Base-by-base conservation (phyloP, 1,140 invertebrate species). In the Meloidogyne floridensis region DNA sequence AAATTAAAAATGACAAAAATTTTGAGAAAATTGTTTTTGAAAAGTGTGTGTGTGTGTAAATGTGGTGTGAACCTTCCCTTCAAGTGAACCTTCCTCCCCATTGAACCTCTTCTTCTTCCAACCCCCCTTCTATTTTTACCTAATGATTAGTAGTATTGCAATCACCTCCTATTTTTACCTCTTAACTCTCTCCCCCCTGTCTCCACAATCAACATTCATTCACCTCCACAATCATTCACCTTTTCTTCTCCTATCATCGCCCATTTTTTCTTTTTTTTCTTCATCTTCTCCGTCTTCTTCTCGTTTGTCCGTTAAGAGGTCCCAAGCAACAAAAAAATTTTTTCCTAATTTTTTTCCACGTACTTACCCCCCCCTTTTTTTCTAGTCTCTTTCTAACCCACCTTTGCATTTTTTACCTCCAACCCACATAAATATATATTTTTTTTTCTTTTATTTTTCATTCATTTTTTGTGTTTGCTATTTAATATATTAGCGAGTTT, bases 371-470 rank as follows among this genome's bases (percentile, higher is more conserved):
- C 73, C 20, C n/a, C n/a, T n/a, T 18, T 75, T 42, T 54, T 3
- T 9, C 73, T 15, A 75, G 20, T 42, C 7, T 13, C 47, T 65
- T 8, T 47, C 7, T 47, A 47, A 47, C 7, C 4, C 4, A 47
- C 47, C 47, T 47, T 47, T 47, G 47, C 47, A 47, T 47, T 47
- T 47, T 32, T 47, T 47, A 47, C 53, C 15, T 20, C 75, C 75
- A 71, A 20, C 42, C 53, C 10, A 15, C 75, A 43, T 32, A 32
- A 32, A 32, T 32, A 32, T 32, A 32, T 32, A 56, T 13, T 51
- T 77, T 56, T 59, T 47, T 75, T 11, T 54, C 56, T 75, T 75
- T 75, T 75, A 32, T 32, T 32, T 32, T 32, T 32, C 32, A 32
- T 9, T 20, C 42, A 18, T 77, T 69, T 77, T 53, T 77, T 69